A percentile compares a stretch with the other conserved stretches of the same genome.
phyloP scores from a whole-genome alignment of 2,888 invertebrate genomes.

The Epistrophe eligans region DNA sequence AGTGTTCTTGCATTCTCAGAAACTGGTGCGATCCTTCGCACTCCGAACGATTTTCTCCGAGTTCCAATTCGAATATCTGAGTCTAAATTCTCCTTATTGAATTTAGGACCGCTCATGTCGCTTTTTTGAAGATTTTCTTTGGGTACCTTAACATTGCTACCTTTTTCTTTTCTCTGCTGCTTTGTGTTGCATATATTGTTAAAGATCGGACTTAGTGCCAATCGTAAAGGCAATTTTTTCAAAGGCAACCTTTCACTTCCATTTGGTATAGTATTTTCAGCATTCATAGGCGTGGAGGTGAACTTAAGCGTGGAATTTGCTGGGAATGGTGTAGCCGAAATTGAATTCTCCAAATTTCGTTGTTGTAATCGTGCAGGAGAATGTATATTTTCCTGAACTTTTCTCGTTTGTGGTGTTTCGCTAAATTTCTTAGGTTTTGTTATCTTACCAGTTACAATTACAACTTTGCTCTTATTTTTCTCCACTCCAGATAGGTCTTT shows the following conservation, averaged over 20 bases:
- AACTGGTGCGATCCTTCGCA: not conserved
- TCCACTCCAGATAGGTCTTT: not conserved
- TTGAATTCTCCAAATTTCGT: not conserved
- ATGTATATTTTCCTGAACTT: not conserved
- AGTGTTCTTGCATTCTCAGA: not conserved
- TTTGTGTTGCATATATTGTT: not conserved
- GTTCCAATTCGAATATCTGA: not conserved
- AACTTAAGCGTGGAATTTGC: not conserved
- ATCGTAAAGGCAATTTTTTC: not conserved
- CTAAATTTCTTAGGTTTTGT: slow-evolving; percentile 14
- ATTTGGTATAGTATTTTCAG: not conserved
- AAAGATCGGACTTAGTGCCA: not conserved
- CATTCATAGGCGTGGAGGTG: slow-evolving; percentile 43
- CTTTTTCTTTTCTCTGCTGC: not conserved
- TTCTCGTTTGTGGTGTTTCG: not conserved
- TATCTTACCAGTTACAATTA: slow-evolving; percentile 15
- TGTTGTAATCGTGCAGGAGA: not conserved
- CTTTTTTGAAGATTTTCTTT: not conserved
- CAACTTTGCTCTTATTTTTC: not conserved
- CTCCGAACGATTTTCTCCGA: not conserved
- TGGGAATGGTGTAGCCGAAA: not conserved
- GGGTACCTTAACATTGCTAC: not conserved
- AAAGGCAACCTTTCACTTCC: too few species aligned
- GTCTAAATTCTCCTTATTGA: not conserved
- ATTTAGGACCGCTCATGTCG: too few species aligned